Percentiles rank a stretch among this genome's conserved stretches.
phyloP scores from a whole-genome alignment of 1,140 invertebrate genomes.

The Antheraea pernyi region DNA sequence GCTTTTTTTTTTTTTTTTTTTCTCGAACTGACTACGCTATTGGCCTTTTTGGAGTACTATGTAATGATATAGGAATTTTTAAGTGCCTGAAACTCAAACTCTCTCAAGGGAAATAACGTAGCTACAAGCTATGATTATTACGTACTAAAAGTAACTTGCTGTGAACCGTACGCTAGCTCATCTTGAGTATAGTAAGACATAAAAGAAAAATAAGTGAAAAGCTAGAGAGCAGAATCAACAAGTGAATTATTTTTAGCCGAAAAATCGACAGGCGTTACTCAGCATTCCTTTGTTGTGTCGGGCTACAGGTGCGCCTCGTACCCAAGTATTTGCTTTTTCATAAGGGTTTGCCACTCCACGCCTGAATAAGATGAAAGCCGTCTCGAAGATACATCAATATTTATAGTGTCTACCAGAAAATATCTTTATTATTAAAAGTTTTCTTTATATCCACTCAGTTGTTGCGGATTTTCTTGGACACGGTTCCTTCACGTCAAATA shows the following conservation, averaged over 20 bases:
- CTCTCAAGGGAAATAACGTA: neutral
- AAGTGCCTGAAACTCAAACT: neutral
- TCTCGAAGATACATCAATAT: constrained; percentile 33
- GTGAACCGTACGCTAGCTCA: constrained; percentile 9
- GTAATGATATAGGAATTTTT: too few relatives aligned
- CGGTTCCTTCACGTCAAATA: too few relatives aligned
- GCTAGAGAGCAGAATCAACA: constrained; percentile 56
- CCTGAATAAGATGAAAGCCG: constrained; percentile 30
- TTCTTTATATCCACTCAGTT: neutral
- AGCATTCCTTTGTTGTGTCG: constrained; percentile 58
- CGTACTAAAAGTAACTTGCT: neutral
- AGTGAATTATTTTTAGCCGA: constrained; percentile 70
- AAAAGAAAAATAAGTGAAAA: constrained; percentile 45
- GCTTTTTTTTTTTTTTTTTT: too few relatives aligned
- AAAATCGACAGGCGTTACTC: constrained; percentile 68
- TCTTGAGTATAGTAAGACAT: constrained; percentile 44
- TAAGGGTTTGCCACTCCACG: constrained; percentile 39
- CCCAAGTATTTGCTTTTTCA: constrained; percentile 54
- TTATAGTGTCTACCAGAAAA: constrained; percentile 31
- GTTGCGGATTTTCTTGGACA: too few relatives aligned
- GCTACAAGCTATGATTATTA: neutral
- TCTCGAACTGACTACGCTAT: too few relatives aligned
- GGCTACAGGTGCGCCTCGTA: constrained; percentile 56
- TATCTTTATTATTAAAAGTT: constrained; percentile 27
- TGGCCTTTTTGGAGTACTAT: too few relatives aligned